Evolutionary conservation across 2,113 vertebrate genomes (phyloP), one percentile per base, ranked within the genome.

Genomic region (Macaca fascicularis): DNA sequence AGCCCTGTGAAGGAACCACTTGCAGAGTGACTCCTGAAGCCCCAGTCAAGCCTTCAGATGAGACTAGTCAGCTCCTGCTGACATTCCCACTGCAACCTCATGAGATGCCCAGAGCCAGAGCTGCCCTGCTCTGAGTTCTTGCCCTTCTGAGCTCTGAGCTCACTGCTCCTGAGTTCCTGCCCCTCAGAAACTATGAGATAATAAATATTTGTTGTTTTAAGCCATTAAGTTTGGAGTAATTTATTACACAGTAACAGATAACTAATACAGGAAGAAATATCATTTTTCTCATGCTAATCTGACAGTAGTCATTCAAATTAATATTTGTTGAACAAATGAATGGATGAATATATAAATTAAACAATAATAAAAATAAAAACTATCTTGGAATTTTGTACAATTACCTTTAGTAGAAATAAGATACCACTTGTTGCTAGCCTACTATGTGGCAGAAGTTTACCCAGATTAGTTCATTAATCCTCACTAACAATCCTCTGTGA

Each of bases 351-450:
- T 22, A 11, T 10, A 50, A 90, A 25, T 16, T 64, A 80, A 76
- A 6, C 5, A 40, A 57, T 13, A 16, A 38, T 8, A 10, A 35
- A 69, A 27, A 55, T 35, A 72, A 43, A 22, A 27, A 9, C 43
- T n/a, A 1, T 23, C 17, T 32, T 43, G 30, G 38, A 57, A 7
- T 32, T n/a, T 13, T 0, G 5, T 11, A 20, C 0, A 14, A 20
- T 64, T 2, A 12, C 1, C 30, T 52, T 48, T 22, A 32, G 5
- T 16, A 43, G 35, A 45, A 70, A 40, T 8, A 64, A 70, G 32
- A 40, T 8, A 38, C 7, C n/a, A 10, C 40, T 5, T 80, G 89
- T 48, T 40, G 32, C 1, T 0, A 61, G 27, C 59, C 59, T 10
- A 11, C 20, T 8, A 0, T 2, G 52, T 11, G 45, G 35, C 75